A percentile compares a stretch with the other conserved stretches of the same genome.
Conservation (phyloP, 2,888 invertebrate genomes). For the Parascotia fuliginaria region DNA sequence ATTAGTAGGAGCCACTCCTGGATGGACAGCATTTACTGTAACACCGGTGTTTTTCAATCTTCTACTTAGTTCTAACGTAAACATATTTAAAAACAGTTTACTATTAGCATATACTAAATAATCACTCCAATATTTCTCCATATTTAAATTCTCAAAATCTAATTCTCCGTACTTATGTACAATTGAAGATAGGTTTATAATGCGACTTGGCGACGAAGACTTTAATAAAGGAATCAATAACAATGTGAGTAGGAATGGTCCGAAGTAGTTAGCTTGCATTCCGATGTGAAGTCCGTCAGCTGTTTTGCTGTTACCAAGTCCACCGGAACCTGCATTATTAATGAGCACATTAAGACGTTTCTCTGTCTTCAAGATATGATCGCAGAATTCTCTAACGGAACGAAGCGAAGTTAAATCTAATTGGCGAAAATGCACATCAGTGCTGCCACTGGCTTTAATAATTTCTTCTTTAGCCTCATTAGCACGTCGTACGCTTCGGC, state of each 20-base stretch:
- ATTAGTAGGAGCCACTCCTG: slow-evolving; percentile 89
- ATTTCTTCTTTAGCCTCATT: slow-evolving; percentile 70
- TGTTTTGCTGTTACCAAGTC: slow-evolving; percentile 80
- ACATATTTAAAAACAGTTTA: slow-evolving; percentile 88
- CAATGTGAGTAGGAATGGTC: slow-evolving; percentile 90
- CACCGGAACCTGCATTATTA: slow-evolving; percentile 86
- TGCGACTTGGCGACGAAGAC: slow-evolving; percentile 86
- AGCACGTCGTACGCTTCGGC: slow-evolving; percentile 73
- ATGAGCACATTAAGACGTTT: slow-evolving; percentile 84
- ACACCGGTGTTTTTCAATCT: slow-evolving; percentile 87
- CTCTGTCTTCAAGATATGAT: slow-evolving; percentile 78
- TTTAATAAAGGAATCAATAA: slow-evolving; percentile 83
- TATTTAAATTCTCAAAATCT: slow-evolving; percentile 78
- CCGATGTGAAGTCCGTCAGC: slow-evolving; percentile 89
- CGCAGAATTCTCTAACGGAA: slow-evolving; percentile 85
- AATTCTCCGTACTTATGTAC: slow-evolving; percentile 82
- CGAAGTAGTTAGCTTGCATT: slow-evolving; percentile 90
- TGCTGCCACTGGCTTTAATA: slow-evolving; percentile 67
- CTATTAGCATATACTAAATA: slow-evolving; percentile 78
- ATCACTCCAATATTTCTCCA: slow-evolving; percentile 83
- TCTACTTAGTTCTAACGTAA: slow-evolving; percentile 87
- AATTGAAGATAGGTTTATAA: slow-evolving; percentile 87
- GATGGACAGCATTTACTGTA: slow-evolving; percentile 89
- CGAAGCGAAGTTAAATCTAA: slow-evolving; percentile 77
- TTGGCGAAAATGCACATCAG: slow-evolving; percentile 63